Percentiles rank a stretch among this genome's conserved stretches.
Conservation (phyloP, 2,888 invertebrate species). For the Xestobium rufovillosum region DNA sequence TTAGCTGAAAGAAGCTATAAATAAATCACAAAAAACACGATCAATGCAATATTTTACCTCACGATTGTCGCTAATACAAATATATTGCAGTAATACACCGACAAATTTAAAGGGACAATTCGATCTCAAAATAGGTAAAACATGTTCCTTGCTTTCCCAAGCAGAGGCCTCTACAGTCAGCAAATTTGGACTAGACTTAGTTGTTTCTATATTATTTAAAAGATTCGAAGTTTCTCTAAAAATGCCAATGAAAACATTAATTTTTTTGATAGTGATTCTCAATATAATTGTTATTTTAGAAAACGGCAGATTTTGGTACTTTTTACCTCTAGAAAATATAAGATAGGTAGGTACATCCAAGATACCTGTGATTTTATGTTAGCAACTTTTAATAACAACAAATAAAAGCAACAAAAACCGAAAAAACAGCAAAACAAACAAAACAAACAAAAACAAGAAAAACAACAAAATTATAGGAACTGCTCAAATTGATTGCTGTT, state of each 20-base stretch:
- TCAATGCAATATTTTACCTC: neutral
- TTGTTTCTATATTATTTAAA: constrained; percentile 39
- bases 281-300: constrained; percentile 4
- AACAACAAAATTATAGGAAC: too few species aligned
- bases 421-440: too few species aligned
- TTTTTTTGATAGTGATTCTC: constrained; percentile 2
- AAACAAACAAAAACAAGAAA: too few species aligned
- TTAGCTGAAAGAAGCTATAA: constrained; percentile 30
- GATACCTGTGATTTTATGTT: too few species aligned
- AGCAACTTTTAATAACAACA: too few species aligned
- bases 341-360: too few species aligned
- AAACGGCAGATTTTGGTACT: too few species aligned
- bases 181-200: constrained; percentile 42
- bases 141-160: constrained; percentile 42
- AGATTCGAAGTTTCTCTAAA: constrained; percentile 47
- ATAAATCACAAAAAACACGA: constrained; percentile 3
- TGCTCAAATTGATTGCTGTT: too few species aligned
- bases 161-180: constrained; percentile 43
- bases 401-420: too few species aligned
- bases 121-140: constrained; percentile 41
- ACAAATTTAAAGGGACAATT: constrained; percentile 3
- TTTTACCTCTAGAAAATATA: too few species aligned
- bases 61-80: too few species aligned
- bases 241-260: too few species aligned
- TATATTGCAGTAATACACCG: constrained; percentile 4